A percentile compares a stretch with the other conserved stretches of the same genome.
These are phyloP conservation scores for Oscarella lobularis DNA, from an alignment of 37 sponge, comb jelly and placozoan species.

Conservation along the genomic window DNA sequence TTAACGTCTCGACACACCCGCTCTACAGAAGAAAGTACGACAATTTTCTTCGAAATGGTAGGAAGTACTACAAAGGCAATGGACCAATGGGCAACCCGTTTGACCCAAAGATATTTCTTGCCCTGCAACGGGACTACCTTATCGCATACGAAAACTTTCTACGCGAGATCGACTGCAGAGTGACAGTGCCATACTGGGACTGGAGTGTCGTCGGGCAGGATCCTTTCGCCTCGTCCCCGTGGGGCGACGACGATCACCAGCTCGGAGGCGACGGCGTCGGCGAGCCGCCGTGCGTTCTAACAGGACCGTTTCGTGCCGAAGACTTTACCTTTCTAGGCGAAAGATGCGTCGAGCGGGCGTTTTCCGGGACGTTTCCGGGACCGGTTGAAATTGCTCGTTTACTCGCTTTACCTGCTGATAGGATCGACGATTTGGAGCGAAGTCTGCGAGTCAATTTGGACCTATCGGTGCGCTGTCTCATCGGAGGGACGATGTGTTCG, in stretches of 20 bases:
- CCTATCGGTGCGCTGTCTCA: background rate
- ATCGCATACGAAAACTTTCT: background rate
- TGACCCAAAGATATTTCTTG: no score
- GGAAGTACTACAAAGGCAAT: no score
- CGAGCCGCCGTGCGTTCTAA: background rate
- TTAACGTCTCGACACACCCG: background rate
- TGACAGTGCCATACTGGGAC: slow-evolving; percentile 2
- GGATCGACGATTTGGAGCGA: background rate
- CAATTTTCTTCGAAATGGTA: background rate
- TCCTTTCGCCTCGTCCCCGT: background rate
- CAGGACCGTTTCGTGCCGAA: background rate
- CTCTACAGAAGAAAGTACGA: background rate
- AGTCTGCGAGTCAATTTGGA: background rate
- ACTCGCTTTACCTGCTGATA: background rate
- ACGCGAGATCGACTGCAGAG: background rate
- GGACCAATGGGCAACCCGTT: no score
- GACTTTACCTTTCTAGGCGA: background rate
- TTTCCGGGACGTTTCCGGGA: background rate
- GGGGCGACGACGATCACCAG: background rate
- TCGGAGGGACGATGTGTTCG: background rate
- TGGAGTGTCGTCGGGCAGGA: background rate
- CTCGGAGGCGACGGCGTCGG: background rate
- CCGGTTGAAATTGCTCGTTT: background rate
- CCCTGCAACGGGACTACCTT: background rate
- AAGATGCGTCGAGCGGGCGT: background rate